phyloP scores from a whole-genome alignment of 2,113 vertebrate genomes.

The Psilopogon haemacephalus region DNA sequence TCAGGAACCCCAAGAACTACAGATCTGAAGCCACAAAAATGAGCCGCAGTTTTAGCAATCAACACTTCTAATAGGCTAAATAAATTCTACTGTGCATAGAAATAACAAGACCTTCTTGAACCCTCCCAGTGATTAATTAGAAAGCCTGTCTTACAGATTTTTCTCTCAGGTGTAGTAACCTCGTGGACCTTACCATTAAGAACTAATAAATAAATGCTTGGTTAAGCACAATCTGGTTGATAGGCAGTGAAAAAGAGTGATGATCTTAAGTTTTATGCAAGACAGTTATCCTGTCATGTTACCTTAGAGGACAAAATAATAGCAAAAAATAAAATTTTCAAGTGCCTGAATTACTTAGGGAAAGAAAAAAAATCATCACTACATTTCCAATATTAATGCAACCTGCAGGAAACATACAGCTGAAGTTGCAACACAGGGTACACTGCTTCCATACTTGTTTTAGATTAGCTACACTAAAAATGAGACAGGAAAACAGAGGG shows the following conservation, averaged over 20 bases:
- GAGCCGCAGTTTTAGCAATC: constrained; percentile 41
- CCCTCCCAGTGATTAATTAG: constrained; percentile 76
- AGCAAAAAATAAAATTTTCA: constrained; percentile 58
- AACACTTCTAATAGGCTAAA: constrained; percentile 37
- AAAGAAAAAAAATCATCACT: not conserved
- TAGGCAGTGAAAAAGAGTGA: constrained; percentile 72
- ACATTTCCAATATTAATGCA: not conserved
- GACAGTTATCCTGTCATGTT: constrained; percentile 60
- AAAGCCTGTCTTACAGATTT: constrained; percentile 72
- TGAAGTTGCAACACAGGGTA: not conserved
- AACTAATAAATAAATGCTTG: constrained; percentile 79
- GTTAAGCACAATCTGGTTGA: constrained; percentile 74
- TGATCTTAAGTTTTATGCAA: constrained; percentile 65
- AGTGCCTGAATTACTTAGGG: constrained; percentile 39
- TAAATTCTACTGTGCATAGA: constrained; percentile 68
- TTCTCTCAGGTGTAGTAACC: constrained; percentile 77
- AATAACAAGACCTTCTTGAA: constrained; percentile 70
- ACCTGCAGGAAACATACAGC: not conserved
- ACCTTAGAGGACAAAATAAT: constrained; percentile 68
- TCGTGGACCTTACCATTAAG: constrained; percentile 71
- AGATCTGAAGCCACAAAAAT: constrained; percentile 37
- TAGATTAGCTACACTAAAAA: not conserved
- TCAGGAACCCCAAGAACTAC: not conserved
- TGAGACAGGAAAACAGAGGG: not conserved
- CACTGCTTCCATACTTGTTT: not conserved